phyloP scores from a whole-genome alignment of 37 sponge, comb jelly and placozoan species.

The Hormiphora californensis region DNA sequence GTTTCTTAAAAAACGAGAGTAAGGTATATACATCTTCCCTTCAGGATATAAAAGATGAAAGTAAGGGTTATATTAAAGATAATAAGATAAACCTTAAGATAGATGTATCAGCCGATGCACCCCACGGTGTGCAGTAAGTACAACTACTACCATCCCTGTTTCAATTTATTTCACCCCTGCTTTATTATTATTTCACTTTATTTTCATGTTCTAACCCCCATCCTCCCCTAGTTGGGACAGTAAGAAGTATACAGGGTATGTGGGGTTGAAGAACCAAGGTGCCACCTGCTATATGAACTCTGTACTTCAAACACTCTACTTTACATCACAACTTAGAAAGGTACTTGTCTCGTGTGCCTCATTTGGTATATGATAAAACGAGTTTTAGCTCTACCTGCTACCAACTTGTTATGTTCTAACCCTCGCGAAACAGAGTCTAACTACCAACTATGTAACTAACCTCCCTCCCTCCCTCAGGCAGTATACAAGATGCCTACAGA shows the following conservation, averaged over 20 bases:
- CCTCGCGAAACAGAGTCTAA: neutral
- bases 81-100: constrained; percentile 69
- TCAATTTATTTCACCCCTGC: neutral
- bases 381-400: too few species aligned
- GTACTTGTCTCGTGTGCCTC: constrained; percentile 55
- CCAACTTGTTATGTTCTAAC: neutral
- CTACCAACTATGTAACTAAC: neutral
- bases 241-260: constrained; percentile 92
- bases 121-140: constrained; percentile 89
- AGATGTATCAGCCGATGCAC: constrained; percentile 82
- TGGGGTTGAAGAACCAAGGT: constrained; percentile 95
- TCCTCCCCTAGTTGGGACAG: constrained; percentile 81
- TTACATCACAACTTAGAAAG: constrained; percentile 83
- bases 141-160: neutral
- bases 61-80: constrained; percentile 74
- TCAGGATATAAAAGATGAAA: constrained; percentile 71
- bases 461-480: constrained; percentile 58
- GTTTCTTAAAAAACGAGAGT: too few species aligned
- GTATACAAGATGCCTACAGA: constrained; percentile 98
- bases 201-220: neutral
- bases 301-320: constrained; percentile 91
- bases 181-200: constrained; percentile 37
- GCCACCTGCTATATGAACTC: constrained; percentile 99
- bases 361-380: neutral
- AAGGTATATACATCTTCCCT: too few species aligned